These are phyloP conservation scores for Scaeva pyrastri DNA, from an alignment of 2,888 invertebrate genomes.

Conservation along the genomic window DNA sequence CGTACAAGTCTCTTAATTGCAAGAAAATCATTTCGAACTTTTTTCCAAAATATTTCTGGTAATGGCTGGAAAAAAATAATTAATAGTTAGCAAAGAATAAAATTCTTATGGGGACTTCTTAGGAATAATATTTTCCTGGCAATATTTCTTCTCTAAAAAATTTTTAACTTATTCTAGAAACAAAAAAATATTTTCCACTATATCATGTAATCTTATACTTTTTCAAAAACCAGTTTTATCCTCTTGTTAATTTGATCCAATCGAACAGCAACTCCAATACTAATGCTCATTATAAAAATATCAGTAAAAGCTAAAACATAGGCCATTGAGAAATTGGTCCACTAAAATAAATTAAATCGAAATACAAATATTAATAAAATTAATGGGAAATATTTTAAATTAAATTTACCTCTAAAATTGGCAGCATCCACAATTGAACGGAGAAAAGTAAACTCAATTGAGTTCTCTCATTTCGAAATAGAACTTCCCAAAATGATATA, in stretches of 20 bases:
- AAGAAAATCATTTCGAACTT: slow-evolving; percentile 88
- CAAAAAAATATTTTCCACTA: no score
- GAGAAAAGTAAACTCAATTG: slow-evolving; percentile 79
- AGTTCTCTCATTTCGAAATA: slow-evolving; percentile 80
- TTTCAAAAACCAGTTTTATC: slow-evolving; percentile 84
- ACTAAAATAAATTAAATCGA: slow-evolving; percentile 76
- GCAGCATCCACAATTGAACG: slow-evolving; percentile 79
- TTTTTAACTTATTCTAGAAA: no score
- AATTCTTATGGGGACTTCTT: no score
- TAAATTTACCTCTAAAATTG: slow-evolving; percentile 79
- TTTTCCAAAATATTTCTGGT: slow-evolving; percentile 86
- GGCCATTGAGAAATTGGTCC: slow-evolving; percentile 85
- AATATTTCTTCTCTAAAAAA: no score
- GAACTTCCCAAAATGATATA: slow-evolving; percentile 78
- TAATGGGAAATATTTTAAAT: neutral
- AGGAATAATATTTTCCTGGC: no score
- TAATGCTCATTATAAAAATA: slow-evolving; percentile 88
- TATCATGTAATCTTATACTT: slow-evolving; percentile 79
- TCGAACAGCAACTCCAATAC: slow-evolving; percentile 87
- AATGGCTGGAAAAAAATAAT: slow-evolving; percentile 76
- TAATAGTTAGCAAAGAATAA: neutral
- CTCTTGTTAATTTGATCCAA: slow-evolving; percentile 87
- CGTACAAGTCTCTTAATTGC: slow-evolving; percentile 87
- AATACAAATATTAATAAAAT: no score
- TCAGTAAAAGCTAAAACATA: slow-evolving; percentile 90